Conservation (phyloP, 1,140 invertebrate species). For the Heliconius hewitsoni region DNA sequence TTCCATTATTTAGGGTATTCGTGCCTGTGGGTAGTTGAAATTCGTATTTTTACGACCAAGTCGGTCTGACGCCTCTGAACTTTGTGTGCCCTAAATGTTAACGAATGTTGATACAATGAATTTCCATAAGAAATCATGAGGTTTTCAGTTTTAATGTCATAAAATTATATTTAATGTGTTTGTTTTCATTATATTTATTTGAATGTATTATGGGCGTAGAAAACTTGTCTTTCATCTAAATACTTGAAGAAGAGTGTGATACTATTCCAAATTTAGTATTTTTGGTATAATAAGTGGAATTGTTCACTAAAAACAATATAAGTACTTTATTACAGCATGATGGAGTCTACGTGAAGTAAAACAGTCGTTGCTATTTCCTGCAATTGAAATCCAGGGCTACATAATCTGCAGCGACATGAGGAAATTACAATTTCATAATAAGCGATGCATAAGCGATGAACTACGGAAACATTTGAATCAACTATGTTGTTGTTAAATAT, state of each 20-base stretch:
- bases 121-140: conserved; percentile 24
- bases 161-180: conserved; percentile 8
- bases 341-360: not conserved
- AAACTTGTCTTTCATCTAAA: too few relatives aligned
- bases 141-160: conserved; percentile 10
- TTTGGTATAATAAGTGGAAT: not conserved
- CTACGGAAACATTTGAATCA: not conserved
- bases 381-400: not conserved
- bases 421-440: not conserved
- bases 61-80: conserved; percentile 23
- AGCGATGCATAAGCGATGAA: not conserved
- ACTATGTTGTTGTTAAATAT: too few relatives aligned
- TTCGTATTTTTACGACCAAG: conserved; percentile 31
- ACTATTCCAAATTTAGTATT: too few relatives aligned
- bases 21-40: conserved; percentile 28
- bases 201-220: too few relatives aligned
- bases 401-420: not conserved
- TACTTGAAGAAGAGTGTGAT: too few relatives aligned
- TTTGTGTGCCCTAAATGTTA: conserved; percentile 27
- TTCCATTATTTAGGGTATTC: conserved; percentile 29
- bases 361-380: not conserved
- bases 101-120: conserved; percentile 25
- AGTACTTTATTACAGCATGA: not conserved
- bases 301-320: not conserved
- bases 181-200: not conserved